Percentiles rank a stretch among this genome's conserved stretches.
Evolutionary conservation across 1,140 invertebrate genomes (phyloP).

Genomic region (Papilio helenus): DNA sequence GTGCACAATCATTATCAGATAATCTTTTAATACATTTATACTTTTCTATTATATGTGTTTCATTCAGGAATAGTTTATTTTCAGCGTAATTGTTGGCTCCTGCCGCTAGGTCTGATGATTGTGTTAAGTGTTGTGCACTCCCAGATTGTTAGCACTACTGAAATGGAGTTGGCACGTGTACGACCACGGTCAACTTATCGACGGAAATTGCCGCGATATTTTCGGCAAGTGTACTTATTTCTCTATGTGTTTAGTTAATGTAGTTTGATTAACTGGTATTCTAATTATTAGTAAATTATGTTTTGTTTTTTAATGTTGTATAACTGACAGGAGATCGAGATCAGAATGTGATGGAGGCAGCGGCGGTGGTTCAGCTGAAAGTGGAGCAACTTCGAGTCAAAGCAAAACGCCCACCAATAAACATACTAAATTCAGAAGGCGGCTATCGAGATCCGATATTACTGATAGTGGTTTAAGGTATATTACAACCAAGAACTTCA

Average conservation of each 20-base stretch:
- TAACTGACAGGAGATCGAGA: constrained; percentile 56
- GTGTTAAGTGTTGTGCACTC: constrained; percentile 94
- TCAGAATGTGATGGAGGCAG: constrained; percentile 76
- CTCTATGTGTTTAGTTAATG: neutral
- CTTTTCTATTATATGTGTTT: constrained; percentile 23
- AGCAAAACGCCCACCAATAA: constrained; percentile 69
- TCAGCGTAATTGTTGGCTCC: constrained; percentile 81
- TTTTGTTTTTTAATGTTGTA: neutral
- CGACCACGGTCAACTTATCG: constrained; percentile 68
- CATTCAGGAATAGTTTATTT: constrained; percentile 44
- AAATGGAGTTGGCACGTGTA: constrained; percentile 75
- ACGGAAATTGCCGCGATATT: constrained; percentile 73
- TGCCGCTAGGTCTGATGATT: constrained; percentile 92
- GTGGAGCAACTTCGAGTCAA: constrained; percentile 74
- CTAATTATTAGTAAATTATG: neutral
- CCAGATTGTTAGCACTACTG: constrained; percentile 93
- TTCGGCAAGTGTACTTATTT: constrained; percentile 56
- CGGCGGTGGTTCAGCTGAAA: constrained; percentile 70
- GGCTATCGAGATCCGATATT: constrained; percentile 65
- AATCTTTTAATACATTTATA: neutral
- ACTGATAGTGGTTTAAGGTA: constrained; percentile 66
- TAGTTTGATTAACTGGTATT: neutral
- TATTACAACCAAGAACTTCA: too few relatives aligned
- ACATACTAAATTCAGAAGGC: constrained; percentile 65
- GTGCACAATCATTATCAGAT: neutral